Evolutionary conservation across 2,888 invertebrate species (phyloP).

Genomic region (Cotesia congregata): DNA sequence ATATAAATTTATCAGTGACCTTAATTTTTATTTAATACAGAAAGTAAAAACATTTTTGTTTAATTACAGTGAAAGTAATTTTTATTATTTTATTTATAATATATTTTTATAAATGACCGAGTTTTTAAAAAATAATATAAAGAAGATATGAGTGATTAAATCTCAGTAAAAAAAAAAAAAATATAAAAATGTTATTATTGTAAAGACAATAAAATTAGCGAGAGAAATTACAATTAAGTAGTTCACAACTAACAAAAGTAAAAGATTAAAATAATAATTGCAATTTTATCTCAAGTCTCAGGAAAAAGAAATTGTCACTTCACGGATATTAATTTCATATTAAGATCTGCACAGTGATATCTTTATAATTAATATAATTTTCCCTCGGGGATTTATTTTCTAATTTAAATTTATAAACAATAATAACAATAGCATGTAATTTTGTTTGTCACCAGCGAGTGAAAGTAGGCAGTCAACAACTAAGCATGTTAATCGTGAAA

Average conservation of each 20-base stretch:
- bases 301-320: slow-evolving; percentile 21
- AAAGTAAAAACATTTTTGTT: not conserved
- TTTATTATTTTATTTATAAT: not conserved
- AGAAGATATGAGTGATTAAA: not conserved
- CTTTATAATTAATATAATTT: slow-evolving; percentile 11
- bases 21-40: not conserved
- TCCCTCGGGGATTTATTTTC: not conserved
- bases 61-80: not conserved
- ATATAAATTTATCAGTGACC: not conserved
- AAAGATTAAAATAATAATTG: not conserved
- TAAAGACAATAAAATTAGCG: not conserved
- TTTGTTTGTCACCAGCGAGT: slow-evolving; percentile 10
- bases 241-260: not conserved
- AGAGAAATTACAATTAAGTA: slow-evolving; percentile 5
- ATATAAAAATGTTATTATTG: not conserved
- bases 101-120: not conserved
- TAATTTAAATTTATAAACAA: not conserved
- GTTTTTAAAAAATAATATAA: not conserved
- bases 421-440: not conserved
- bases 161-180: not conserved
- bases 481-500: not conserved
- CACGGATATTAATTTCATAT: slow-evolving; percentile 16
- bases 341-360: not conserved
- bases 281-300: slow-evolving; percentile 4
- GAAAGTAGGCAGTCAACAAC: slow-evolving; percentile 6